Evolutionary conservation across 1,140 invertebrate genomes (phyloP).

Genomic region (Trissolcus basalis): DNA sequence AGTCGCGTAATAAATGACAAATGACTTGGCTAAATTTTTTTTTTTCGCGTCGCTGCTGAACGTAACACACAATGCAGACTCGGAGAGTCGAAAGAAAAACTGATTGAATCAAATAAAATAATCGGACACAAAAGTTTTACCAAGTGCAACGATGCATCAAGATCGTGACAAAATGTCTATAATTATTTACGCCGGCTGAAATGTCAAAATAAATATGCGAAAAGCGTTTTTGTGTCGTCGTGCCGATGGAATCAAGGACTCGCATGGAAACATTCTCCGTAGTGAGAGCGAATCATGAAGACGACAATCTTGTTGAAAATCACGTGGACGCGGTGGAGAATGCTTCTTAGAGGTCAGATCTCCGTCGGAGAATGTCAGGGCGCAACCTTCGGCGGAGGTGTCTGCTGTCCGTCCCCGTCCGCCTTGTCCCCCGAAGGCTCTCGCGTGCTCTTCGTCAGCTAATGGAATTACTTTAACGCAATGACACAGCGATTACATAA

Average conservation of each 20-base stretch:
- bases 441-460: conserved; percentile 65
- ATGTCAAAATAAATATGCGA: conserved; percentile 36
- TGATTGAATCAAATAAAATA: background rate
- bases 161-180: conserved; percentile 10
- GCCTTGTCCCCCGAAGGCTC: conserved; percentile 16
- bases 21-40: no score
- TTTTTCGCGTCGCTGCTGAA: no score
- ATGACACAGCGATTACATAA: conserved; percentile 76
- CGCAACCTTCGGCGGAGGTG: conserved; percentile 55
- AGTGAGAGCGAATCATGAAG: conserved; percentile 54
- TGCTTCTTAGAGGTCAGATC: conserved; percentile 38
- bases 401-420: conserved; percentile 14
- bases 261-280: conserved; percentile 26
- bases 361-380: conserved; percentile 50
- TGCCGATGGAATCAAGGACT: conserved; percentile 35
- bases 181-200: conserved; percentile 33
- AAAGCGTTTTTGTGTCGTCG: conserved; percentile 23
- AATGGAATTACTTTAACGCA: conserved; percentile 76
- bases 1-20: no score
- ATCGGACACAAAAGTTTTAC: background rate
- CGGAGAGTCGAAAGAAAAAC: background rate
- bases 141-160: conserved; percentile 3
- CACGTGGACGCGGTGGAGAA: conserved; percentile 29
- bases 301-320: conserved; percentile 50
- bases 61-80: no score